phyloP scores from a whole-genome alignment of 2,113 vertebrate species.

The Coptodon rendalli region DNA sequence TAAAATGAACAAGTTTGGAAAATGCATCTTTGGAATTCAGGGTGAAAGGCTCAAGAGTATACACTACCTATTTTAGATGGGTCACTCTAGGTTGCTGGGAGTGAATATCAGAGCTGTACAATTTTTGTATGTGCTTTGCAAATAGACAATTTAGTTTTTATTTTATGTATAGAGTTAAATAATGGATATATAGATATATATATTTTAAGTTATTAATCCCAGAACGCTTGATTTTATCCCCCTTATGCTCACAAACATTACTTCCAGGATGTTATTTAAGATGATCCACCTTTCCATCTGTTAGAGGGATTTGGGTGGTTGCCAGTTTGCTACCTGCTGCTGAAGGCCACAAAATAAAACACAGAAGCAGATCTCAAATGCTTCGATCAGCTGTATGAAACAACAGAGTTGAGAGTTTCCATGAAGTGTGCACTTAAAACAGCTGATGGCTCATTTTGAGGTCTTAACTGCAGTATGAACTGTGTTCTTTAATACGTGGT shows the following conservation, averaged over 20 bases:
- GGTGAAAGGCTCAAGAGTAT: background rate
- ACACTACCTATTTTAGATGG: background rate
- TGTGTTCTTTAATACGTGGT: background rate
- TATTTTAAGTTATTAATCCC: background rate
- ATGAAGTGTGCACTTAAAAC: background rate
- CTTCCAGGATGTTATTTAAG: background rate
- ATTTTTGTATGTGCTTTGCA: background rate
- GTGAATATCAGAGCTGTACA: background rate
- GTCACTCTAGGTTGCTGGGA: background rate
- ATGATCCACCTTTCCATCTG: background rate
- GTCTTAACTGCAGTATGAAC: background rate
- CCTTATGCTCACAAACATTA: background rate
- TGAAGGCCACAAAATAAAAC: background rate
- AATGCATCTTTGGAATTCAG: background rate
- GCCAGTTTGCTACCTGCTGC: background rate
- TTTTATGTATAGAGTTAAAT: background rate
- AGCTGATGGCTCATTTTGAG: background rate
- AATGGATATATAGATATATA: fast-evolving
- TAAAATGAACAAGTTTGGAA: background rate
- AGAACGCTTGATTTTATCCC: background rate
- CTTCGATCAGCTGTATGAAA: background rate
- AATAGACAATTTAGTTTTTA: background rate
- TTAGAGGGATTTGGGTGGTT: background rate
- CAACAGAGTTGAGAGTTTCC: background rate
- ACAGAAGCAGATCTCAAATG: background rate